Conservation (phyloP, 2,797 vertebrate genomes). For the Lutjanus campechanus region DNA sequence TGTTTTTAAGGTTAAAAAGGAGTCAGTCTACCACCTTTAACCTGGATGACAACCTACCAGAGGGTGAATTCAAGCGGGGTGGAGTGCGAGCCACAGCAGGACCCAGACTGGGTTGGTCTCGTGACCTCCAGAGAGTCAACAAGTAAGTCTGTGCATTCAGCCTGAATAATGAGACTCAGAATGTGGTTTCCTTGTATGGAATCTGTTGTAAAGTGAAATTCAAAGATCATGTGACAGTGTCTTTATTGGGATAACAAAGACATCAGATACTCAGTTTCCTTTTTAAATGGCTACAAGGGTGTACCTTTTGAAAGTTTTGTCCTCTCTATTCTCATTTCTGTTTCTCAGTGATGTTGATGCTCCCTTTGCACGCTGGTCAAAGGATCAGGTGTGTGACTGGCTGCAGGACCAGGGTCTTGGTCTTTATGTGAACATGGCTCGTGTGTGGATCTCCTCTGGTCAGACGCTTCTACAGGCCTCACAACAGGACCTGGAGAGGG, state of each 20-base stretch:
- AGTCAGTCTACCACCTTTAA: constrained; percentile 98
- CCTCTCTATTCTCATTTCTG: constrained; percentile 6
- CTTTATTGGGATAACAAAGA: constrained; percentile 27
- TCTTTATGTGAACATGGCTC: constrained; percentile 90
- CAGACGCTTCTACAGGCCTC: constrained; percentile 97
- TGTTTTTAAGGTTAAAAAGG: constrained; percentile 89
- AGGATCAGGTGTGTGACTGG: constrained; percentile 97
- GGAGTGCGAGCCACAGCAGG: constrained; percentile 97
- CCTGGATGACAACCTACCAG: constrained; percentile 92
- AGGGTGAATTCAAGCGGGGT: constrained; percentile 94
- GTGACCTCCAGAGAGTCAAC: constrained; percentile 91
- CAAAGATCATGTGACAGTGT: constrained; percentile 1
- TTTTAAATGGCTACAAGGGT: neutral
- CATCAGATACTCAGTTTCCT: neutral
- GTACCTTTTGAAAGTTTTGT: neutral
- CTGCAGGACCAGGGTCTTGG: constrained; percentile 95
- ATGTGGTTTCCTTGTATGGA: constrained; percentile 45
- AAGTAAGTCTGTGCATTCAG: constrained; percentile 81
- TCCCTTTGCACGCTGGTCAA: constrained; percentile 97
- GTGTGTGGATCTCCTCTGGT: constrained; percentile 94
- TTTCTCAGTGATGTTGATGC: constrained; percentile 92
- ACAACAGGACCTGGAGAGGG: constrained; percentile 96
- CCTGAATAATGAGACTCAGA: constrained; percentile 38
- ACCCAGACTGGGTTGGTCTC: constrained; percentile 96
- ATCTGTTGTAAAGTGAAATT: constrained; percentile 18